Evolutionary conservation across 1,140 invertebrate genomes (phyloP).

Genomic region (Cyclargus thomasi): DNA sequence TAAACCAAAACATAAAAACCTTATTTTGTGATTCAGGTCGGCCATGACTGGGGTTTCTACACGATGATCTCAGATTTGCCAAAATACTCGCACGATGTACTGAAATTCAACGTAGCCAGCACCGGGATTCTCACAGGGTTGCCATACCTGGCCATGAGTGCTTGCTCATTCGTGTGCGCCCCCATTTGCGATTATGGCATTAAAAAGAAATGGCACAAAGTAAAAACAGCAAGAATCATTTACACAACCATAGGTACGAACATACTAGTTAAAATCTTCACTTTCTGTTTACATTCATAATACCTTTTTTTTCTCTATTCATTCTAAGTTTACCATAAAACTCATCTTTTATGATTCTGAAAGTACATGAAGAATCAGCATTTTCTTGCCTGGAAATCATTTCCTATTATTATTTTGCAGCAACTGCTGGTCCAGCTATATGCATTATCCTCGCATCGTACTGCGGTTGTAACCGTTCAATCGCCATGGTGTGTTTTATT

Average conservation of each 20-base stretch:
- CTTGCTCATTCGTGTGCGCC: conserved; percentile 79
- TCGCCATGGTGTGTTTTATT: conserved; percentile 77
- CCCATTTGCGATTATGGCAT: conserved; percentile 81
- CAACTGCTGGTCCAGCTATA: conserved; percentile 46
- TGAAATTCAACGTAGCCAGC: conserved; percentile 85
- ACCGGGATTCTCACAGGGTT: conserved; percentile 81
- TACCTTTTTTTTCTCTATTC: no score
- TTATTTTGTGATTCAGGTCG: conserved; percentile 61
- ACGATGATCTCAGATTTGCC: conserved; percentile 94
- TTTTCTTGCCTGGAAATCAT: no score
- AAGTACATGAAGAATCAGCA: not conserved
- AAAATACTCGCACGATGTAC: conserved; percentile 90
- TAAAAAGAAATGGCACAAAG: conserved; percentile 74
- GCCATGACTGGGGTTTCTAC: conserved; percentile 95
- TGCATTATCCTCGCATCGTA: conserved; percentile 53
- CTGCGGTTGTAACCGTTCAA: conserved; percentile 41
- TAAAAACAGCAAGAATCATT: conserved; percentile 80
- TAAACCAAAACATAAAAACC: not conserved
- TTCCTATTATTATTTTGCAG: conserved; percentile 24
- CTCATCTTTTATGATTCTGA: no score
- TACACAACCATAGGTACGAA: conserved; percentile 81
- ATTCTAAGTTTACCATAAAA: no score
- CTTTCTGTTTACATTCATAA: no score
- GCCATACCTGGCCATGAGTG: conserved; percentile 83
- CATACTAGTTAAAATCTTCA: no score